phyloP scores from a whole-genome alignment of 2,113 vertebrate genomes.

The Forbesichthys papilliferus region DNA sequence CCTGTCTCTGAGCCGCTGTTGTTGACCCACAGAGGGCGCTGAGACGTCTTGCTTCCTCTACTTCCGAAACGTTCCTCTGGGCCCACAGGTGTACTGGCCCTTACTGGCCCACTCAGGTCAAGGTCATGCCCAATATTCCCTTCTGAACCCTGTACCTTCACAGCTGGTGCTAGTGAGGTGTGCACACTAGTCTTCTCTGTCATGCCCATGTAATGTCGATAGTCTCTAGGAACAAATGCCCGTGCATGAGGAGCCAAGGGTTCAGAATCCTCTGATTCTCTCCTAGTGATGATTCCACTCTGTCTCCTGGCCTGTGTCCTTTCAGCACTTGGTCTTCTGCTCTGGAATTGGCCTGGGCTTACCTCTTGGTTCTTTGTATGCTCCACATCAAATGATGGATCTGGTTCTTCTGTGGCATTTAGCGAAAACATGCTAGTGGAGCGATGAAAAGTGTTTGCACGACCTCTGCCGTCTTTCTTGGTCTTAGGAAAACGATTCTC shows the following conservation, averaged over 20 bases:
- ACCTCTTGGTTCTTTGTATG: conserved; percentile 31
- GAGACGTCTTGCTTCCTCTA: conserved; percentile 46
- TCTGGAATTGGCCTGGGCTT: conserved; percentile 47
- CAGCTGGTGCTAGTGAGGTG: conserved; percentile 3
- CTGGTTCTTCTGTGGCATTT: conserved; percentile 46
- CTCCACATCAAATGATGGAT: conserved; percentile 29
- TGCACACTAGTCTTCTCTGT: conserved; percentile 43
- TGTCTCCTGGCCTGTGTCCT: conserved; percentile 21
- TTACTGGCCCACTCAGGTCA: conserved; percentile 34
- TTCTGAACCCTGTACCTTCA: conserved; percentile 23
- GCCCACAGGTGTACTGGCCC: conserved; percentile 55
- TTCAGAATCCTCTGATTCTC: conserved; percentile 48
- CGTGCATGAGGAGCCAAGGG: conserved; percentile 57
- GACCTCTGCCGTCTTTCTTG: conserved; percentile 59
- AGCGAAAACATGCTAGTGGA: conserved; percentile 70
- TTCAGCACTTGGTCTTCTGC: conserved; percentile 49
- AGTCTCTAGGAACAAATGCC: conserved; percentile 68
- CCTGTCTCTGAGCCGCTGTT: conserved; percentile 57
- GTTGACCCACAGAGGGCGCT: conserved; percentile 34
- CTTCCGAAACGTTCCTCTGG: conserved; percentile 50
- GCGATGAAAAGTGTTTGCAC: conserved; percentile 54
- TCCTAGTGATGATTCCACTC: conserved; percentile 19
- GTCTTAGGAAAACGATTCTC: conserved; percentile 38
- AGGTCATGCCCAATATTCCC: conserved; percentile 28
- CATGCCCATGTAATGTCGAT: conserved; percentile 70